These are phyloP conservation scores for Dryoscopus gambensis DNA, from an alignment of 2,113 vertebrate species.

Conservation along the genomic window DNA sequence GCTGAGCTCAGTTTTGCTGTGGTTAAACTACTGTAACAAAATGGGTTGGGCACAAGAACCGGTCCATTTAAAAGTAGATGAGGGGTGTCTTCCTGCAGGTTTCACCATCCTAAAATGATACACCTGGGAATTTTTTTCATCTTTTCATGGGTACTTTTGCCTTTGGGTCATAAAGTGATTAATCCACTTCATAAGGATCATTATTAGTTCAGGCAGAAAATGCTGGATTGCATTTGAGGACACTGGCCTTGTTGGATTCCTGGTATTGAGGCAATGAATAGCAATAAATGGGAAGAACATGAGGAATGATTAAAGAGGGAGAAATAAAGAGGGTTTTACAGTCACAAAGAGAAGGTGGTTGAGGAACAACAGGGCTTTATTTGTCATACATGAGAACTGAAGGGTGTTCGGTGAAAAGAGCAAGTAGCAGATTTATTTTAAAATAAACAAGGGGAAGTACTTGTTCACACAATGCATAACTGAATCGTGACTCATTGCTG, in stretches of 20 bases:
- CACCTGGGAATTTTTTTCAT: neutral
- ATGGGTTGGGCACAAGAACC: neutral
- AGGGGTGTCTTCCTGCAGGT: neutral
- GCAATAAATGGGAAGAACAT: neutral
- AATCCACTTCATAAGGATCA: neutral
- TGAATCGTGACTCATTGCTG: slow-evolving; percentile 15
- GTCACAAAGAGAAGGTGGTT: neutral
- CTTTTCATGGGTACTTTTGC: neutral
- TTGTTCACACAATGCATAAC: slow-evolving; percentile 35
- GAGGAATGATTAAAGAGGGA: neutral
- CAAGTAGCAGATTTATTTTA: slow-evolving; percentile 12
- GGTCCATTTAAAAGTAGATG: neutral
- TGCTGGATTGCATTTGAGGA: neutral
- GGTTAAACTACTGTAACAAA: neutral
- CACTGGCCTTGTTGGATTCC: neutral
- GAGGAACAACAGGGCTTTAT: neutral
- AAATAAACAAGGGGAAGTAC: slow-evolving; percentile 47
- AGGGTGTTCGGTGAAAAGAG: neutral
- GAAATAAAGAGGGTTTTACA: neutral
- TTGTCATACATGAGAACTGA: neutral
- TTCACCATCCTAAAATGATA: neutral
- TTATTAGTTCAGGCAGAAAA: neutral
- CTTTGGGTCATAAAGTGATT: neutral
- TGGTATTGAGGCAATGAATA: neutral
- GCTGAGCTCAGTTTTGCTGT: neutral